Base-by-base conservation (phyloP, 1,140 invertebrate genomes). In the Psilanteris sp. region DNA sequence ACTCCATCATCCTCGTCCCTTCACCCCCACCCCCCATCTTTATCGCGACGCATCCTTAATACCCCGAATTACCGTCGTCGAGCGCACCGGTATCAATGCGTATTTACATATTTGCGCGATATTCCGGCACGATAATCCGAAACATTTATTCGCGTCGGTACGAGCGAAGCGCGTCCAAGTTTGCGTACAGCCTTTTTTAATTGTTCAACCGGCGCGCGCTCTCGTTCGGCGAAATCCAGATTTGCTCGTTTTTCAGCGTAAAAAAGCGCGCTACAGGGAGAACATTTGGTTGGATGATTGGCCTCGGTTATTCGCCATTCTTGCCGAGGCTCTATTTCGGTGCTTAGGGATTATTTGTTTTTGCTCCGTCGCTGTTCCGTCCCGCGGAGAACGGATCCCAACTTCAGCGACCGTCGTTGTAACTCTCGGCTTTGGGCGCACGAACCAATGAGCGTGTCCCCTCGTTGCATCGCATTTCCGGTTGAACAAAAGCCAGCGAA, bases 31-130 rank as follows among this genome's bases (percentile, higher is more conserved):
- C n/a, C n/a, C n/a, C n/a, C n/a, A n/a, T 27, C n/a, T 5, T 27
- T 27, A 8, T 27, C 5, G 26, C 8, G n/a, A 27, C 26, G n/a
- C 18, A 20, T 20, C 18, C 18, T 20, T n/a, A n/a, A n/a, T n/a
- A n/a, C n/a, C n/a, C n/a, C n/a, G n/a, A n/a, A n/a, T n/a, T n/a
- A n/a, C n/a, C n/a, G n/a, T n/a, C n/a, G n/a, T n/a, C n/a, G n/a
- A n/a, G n/a, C n/a, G n/a, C n/a, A n/a, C n/a, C n/a, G 18, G 18
- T 20, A 20, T 26, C 37, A 36, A 54, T 54, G 48, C 29, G 80
- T 81, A 85, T 85, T 85, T 84, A 83, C 78, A 84, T 81, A 84
- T 82, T 83, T 84, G 79, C 75, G 71, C 73, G 61, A 83, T 82
- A 82, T 78, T 80, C 79, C 68, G 76, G 71, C 48, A 83, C 71